These are phyloP conservation scores for Zophobas morio DNA, from an alignment of 1,140 invertebrate species.

Conservation along the genomic window DNA sequence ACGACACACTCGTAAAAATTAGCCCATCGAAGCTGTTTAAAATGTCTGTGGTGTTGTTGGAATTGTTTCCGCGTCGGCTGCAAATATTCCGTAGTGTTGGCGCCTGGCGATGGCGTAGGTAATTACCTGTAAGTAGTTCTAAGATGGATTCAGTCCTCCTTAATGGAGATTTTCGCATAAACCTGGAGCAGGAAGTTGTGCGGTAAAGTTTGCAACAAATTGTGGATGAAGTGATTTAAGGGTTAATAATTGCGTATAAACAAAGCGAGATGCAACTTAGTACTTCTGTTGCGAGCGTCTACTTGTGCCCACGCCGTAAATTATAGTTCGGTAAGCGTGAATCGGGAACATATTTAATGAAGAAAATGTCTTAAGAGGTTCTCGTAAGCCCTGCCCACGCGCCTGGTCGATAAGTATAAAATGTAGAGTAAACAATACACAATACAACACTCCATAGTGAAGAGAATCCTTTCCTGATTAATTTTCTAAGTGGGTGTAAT, in stretches of 20 bases:
- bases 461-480: constrained; percentile 16
- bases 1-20: too few species aligned
- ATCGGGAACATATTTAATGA: too few species aligned
- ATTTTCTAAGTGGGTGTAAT: constrained; percentile 23
- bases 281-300: background rate
- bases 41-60: too few species aligned
- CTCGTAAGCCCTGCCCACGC: too few species aligned
- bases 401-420: too few species aligned
- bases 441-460: background rate
- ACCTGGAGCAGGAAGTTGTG: constrained; percentile 21
- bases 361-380: too few species aligned
- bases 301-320: constrained; percentile 2
- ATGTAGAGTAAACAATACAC: too few species aligned
- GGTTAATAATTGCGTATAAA: background rate
- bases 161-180: constrained; percentile 35
- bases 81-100: constrained; percentile 30
- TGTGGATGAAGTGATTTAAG: constrained; percentile 24
- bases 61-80: background rate
- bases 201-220: constrained; percentile 24
- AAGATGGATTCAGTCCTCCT: constrained; percentile 34
- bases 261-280: constrained; percentile 7
- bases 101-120: constrained; percentile 17
- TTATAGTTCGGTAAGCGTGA: too few species aligned
- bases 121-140: constrained; percentile 33
- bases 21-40: too few species aligned